These are phyloP conservation scores for Platysternon megacephalum DNA, from an alignment of 2,113 vertebrate genomes.

Conservation along the genomic window DNA sequence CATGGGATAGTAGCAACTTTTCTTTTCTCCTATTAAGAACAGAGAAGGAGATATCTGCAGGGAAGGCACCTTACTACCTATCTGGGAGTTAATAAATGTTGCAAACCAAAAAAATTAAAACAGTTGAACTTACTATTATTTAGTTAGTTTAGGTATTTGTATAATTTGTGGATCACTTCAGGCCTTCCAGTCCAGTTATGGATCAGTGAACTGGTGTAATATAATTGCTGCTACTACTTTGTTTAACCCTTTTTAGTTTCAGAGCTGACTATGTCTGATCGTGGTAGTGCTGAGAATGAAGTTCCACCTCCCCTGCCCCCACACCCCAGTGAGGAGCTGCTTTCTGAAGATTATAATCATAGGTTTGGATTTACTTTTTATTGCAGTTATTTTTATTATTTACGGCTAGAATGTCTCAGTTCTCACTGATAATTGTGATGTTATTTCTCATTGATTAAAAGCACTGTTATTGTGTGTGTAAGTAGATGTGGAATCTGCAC, in stretches of 20 bases:
- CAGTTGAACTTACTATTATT: background rate
- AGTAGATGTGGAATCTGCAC: background rate
- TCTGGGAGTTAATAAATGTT: background rate
- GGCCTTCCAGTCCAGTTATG: constrained; percentile 43
- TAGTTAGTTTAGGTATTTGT: constrained; percentile 69
- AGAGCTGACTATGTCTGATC: constrained; percentile 65
- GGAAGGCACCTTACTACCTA: background rate
- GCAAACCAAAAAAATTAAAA: background rate
- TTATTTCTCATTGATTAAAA: background rate
- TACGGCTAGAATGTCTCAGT: background rate
- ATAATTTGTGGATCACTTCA: constrained; percentile 61
- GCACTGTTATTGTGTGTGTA: background rate
- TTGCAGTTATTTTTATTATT: background rate
- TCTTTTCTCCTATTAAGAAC: background rate
- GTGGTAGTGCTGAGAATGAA: constrained; percentile 65
- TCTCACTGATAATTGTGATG: background rate
- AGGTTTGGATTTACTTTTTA: constrained; percentile 69
- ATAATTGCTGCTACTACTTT: constrained; percentile 26
- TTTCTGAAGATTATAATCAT: constrained; percentile 76
- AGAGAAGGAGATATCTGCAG: background rate
- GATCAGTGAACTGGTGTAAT: constrained; percentile 44
- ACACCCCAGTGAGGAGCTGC: constrained; percentile 73
- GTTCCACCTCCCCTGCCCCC: constrained; percentile 75
- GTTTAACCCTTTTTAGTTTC: constrained; percentile 57
- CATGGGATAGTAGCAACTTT: background rate